Conservation (phyloP, 2,113 vertebrate genomes). For the Platycercus adscitus region DNA sequence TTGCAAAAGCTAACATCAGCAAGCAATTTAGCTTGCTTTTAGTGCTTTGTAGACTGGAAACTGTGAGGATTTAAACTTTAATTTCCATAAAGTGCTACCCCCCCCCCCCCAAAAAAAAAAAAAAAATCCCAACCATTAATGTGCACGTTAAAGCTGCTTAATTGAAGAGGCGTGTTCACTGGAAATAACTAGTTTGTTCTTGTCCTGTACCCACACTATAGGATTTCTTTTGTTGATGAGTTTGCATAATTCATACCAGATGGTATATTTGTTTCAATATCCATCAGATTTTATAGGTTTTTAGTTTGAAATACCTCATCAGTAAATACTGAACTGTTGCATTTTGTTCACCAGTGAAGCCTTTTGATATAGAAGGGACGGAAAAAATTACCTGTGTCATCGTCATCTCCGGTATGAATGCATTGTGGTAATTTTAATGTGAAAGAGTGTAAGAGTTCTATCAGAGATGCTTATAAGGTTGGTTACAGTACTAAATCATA, state of each 20-base stretch:
- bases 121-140: background rate
- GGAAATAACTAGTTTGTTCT: background rate
- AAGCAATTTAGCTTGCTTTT: constrained; percentile 25
- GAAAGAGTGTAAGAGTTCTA: background rate
- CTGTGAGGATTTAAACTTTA: background rate
- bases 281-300: background rate
- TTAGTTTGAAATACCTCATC: background rate
- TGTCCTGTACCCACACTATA: background rate
- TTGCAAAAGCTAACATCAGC: constrained; percentile 76
- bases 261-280: background rate
- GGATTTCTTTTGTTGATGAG: background rate
- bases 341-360: background rate
- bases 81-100: background rate
- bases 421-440: background rate
- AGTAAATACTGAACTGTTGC: background rate
- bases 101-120: background rate
- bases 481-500: background rate
- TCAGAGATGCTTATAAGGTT: background rate
- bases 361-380: background rate
- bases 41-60: background rate
- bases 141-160: background rate
- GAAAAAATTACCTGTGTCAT: background rate
- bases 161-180: background rate
- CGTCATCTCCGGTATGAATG: background rate
- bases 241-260: background rate